Evolutionary conservation across 92 coral and sea anemone species (phyloP), one percentile per base, ranked within the genome.

Genomic region (Porites evermanni): DNA sequence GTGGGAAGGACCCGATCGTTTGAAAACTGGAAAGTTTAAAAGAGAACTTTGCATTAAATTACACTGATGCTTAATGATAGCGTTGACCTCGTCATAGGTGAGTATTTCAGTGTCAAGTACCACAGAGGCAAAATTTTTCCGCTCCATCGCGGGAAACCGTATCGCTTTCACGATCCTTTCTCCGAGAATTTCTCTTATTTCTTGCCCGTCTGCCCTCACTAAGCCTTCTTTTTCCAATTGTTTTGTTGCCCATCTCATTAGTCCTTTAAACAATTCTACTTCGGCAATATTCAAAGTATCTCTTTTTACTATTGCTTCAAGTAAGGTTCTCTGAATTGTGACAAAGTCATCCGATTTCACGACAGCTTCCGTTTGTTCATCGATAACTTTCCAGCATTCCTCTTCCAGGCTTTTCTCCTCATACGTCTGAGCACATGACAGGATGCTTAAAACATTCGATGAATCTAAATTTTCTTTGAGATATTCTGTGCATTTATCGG

Each of bases 301-400:
- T 54, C 89, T 72, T 54, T 77, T 64, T 6, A 83, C 47, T 3
- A 88, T 18, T 7, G 59, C 50, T 19, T 52, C 72, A 12, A 89
- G 67, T 29, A 81, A 79, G 65, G 24, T 10, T 16, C 64, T 73
- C 63, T 70, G 70, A 53, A 77, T 70, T 20, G 69, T 50, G 12
- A 26, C 56, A 67, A 89, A 89, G 16, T 11, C 74, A 17, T 78
- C 92, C 23, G 86, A 89, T 32, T 67, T n/a, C 67, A 84, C 53
- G 24, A 50, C 76, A 32, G 78, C 75, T n/a, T 56, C 66, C 50
- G 92, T 72, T n/a, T 77, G 60, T 9, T 61, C 61, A 21, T 77
- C 84, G n/a, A 89, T 59, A 50, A 89, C n/a, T 19, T 20, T 19
- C 92, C 85, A 89, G 65, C 89, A 89, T 89, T 84, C 61, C 5